Base-by-base conservation (phyloP, 2,797 vertebrate species). In the Danio kyathit region DNA sequence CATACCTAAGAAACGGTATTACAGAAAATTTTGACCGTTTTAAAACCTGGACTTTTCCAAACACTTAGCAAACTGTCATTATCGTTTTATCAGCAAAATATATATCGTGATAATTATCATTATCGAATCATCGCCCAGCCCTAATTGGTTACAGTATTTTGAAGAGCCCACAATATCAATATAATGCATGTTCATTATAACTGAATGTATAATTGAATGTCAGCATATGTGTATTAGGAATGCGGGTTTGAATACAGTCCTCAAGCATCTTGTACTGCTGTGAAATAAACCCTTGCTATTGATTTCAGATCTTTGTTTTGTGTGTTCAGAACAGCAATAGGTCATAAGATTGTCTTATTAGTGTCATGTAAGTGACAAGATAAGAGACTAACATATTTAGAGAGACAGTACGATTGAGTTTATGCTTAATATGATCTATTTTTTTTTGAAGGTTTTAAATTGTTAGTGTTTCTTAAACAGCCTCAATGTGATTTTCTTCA, bases 221-320 rank as follows among this genome's bases (percentile, higher is more conserved):
- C 29, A 29, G 29, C 29, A 29, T 29, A 3, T 29, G 29, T 29
- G 29, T 29, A 29, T 29, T 29, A 29, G 29, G 29, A 29, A 56
- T 54, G 13, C 40, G 66, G 40, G 66, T 83, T 48, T 41, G 56
- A 69, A 38, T 65, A 44, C 40, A 48, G 48, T 67, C 51, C 43
- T 64, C 5, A 1, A 46, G 48, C 52, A 49, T 69, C 14, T 56
- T 54, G 14, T 41, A 21, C 16, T 17, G 29, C 59, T 65, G 19
- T 48, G 16, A 85, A 69, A 78, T 38, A 48, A 76, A 44, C 61
- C 57, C 43, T 4, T 72, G 43, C 14, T 83, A 40, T 52, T 72
- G 49, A 44, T 80, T 72, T 59, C 17, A 57, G 2, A 9, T 4
- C 43, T 82, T 75, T 67, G 21, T 64, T 73, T 40, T 67, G 21